Evolutionary conservation across 2,113 vertebrate genomes (phyloP).

Genomic region (Todiramphus saurophagus): DNA sequence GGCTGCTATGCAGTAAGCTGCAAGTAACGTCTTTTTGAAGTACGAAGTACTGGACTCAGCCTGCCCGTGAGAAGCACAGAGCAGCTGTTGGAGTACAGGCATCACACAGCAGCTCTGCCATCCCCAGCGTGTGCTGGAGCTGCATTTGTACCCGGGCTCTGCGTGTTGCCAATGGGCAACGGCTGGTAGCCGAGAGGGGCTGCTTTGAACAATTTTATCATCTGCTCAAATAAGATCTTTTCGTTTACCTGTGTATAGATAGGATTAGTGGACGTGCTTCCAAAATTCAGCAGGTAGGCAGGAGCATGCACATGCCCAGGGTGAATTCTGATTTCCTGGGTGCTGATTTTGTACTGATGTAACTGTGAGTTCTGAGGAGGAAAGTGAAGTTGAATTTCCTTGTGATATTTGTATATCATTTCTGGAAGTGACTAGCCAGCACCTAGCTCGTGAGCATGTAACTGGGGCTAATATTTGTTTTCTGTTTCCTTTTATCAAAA

Average conservation of each 20-base stretch:
- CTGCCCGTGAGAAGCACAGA: background rate
- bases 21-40: background rate
- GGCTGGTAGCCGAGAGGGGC: background rate
- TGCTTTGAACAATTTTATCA: background rate
- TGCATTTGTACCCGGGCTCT: background rate
- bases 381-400: background rate
- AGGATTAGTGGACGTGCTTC: background rate
- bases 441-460: background rate
- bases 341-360: background rate
- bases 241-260: background rate
- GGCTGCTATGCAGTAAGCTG: background rate
- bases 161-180: rapidly evolving
- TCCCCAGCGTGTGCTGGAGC: background rate
- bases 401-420: background rate
- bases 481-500: background rate
- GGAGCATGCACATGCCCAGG: background rate
- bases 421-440: background rate
- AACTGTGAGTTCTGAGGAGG: background rate
- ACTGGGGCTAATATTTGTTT: background rate
- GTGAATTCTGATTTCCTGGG: background rate
- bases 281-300: background rate
- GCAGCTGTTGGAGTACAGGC: background rate
- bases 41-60: background rate
- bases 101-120: background rate
- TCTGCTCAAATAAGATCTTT: background rate